Percentiles rank a stretch among this genome's conserved stretches.
Evolutionary conservation across 1,140 invertebrate genomes (phyloP).

Genomic region (Cylas formicarius): DNA sequence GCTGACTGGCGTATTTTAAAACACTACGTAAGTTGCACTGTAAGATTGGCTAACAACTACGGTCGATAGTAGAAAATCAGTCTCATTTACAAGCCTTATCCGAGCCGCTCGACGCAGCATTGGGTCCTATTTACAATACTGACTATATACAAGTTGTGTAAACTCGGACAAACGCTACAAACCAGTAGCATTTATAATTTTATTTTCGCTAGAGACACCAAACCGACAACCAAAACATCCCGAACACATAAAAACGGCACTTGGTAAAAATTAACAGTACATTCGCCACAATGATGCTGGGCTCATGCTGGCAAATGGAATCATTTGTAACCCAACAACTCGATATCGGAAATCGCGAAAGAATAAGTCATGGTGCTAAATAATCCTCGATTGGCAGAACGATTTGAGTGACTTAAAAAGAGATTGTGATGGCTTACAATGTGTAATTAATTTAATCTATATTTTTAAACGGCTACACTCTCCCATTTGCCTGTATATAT

Average conservation of each 20-base stretch:
- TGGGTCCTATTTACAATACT: slow-evolving; percentile 8
- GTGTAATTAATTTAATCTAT: too few species aligned
- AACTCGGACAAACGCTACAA: slow-evolving; percentile 15
- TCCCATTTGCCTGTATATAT: too few species aligned
- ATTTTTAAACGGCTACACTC: too few species aligned
- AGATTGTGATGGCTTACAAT: too few species aligned
- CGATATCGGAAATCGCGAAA: too few species aligned
- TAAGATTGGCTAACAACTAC: too few species aligned
- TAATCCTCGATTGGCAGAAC: too few species aligned
- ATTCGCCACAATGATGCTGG: neutral
- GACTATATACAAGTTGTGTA: slow-evolving; percentile 8
- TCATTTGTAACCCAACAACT: neutral
- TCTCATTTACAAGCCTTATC: slow-evolving; percentile 39
- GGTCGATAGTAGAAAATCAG: slow-evolving; percentile 42
- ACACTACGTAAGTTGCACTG: too few species aligned
- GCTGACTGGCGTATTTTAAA: too few species aligned
- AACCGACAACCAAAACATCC: neutral
- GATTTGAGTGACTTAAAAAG: too few species aligned
- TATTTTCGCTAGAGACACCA: too few species aligned
- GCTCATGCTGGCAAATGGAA: neutral
- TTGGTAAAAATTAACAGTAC: neutral
- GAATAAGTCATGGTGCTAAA: too few species aligned
- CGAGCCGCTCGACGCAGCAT: slow-evolving; percentile 14
- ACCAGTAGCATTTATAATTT: neutral
- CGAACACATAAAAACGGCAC: neutral